Base-by-base conservation (phyloP, 2,797 vertebrate species). In the Pipistrellus kuhlii region DNA sequence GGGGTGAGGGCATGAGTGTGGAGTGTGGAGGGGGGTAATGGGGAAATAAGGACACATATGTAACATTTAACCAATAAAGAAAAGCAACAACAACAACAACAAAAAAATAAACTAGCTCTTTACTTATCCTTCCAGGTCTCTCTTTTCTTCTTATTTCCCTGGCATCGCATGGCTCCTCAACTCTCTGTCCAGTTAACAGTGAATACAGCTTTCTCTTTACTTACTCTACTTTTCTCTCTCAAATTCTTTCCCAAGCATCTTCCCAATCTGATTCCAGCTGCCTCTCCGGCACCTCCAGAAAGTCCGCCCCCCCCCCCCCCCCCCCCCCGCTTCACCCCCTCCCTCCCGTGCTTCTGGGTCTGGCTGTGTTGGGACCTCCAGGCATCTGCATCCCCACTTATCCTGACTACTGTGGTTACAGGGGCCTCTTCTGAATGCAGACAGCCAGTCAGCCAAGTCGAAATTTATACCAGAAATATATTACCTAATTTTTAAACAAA, bases 401-500 rank as follows among this genome's bases (percentile, higher is more conserved):
- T 96, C 92, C 96, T 90, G 83, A 96, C 92, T 93, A 89, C 96
- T 96, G 96, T 82, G 96, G 97, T 97, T 94, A 95, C 30, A 85
- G 94, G 88, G 88, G 93, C 95, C 90, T 95, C 97, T 88, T 90
- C 77, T 97, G 78, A 93, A 87, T 96, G 44, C 85, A 93, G 96
- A 97, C 95, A 97, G 97, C 96, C 94, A 97, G 98, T 98, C 96
- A 97, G 95, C 97, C 96, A 96, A 97, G 89, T 96, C 82, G 97
- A 97, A 98, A 93, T 97, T 94, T 92, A 97, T 96, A 96, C 89
- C 97, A 97, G 85, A 96, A 97, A 96, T 98, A 96, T 97, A 96
- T 95, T 97, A 97, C 96, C 88, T 97, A 96, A 97, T 97, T 97
- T 97, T 97, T 97, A 97, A 97, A 97, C 97, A 97, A 97, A 97